Percentiles rank a stretch among this genome's conserved stretches.
Conservation (phyloP, 2,113 vertebrate genomes). For the Synodontis membranacea region DNA sequence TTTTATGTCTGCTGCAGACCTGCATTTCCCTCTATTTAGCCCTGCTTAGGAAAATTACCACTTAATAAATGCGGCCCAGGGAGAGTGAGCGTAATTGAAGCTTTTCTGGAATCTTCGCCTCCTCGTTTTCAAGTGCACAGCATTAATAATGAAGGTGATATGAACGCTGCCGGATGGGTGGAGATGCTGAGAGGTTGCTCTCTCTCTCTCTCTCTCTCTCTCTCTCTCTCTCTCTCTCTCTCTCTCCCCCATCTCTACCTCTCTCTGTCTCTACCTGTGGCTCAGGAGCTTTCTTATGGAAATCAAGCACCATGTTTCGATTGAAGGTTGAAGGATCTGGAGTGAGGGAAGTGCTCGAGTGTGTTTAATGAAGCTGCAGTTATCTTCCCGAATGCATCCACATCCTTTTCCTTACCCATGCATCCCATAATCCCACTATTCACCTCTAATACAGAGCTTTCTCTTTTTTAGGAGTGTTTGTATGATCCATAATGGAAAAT, state of each 20-base stretch:
- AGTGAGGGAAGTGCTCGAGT: conserved; percentile 37
- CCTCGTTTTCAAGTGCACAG: conserved; percentile 54
- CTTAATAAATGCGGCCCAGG: conserved; percentile 58
- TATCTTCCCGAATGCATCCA: conserved; percentile 42
- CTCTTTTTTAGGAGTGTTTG: conserved; percentile 21
- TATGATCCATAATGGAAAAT: conserved; percentile 41
- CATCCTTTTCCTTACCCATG: conserved; percentile 43
- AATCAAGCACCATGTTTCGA: conserved; percentile 54
- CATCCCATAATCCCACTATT: conserved; percentile 56
- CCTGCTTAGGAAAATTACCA: conserved; percentile 59
- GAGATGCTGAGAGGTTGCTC: conserved; percentile 19
- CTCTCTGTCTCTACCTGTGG: conserved; percentile 53
- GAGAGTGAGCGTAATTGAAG: conserved; percentile 54
- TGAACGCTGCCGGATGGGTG: conserved; percentile 22
- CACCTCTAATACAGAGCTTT: conserved; percentile 45
- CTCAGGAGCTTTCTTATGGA: conserved; percentile 57
- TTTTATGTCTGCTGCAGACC: conserved; percentile 69
- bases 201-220: conserved; percentile 19
- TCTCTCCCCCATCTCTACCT: conserved; percentile 15
- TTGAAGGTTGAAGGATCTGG: conserved; percentile 48
- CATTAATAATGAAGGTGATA: conserved; percentile 58
- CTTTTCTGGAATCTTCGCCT: conserved; percentile 49
- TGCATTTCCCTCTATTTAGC: conserved; percentile 48
- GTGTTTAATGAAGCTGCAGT: conserved; percentile 55
- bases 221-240: conserved; percentile 34